phyloP scores from a whole-genome alignment of 2,888 invertebrate genomes.

The Eugnorisma glareosa region DNA sequence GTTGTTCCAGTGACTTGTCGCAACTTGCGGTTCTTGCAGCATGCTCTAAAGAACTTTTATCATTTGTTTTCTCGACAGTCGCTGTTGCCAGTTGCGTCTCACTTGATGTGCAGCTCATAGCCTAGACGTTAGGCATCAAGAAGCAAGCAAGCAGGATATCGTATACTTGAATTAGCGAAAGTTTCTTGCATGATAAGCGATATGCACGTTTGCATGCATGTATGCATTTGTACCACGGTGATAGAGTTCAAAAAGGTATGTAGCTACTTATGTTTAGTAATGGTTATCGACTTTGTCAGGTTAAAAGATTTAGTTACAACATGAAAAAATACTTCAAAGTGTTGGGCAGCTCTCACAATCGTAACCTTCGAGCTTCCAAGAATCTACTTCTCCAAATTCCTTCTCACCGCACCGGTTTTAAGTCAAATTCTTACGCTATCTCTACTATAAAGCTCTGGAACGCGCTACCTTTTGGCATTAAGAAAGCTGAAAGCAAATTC shows the following conservation, averaged over 20 bases:
- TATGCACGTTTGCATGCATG: too few relatives aligned
- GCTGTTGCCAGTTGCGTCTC: not conserved
- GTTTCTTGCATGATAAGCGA: not conserved
- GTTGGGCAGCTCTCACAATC: too few relatives aligned
- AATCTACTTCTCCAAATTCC: too few relatives aligned
- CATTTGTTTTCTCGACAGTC: not conserved
- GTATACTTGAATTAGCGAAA: not conserved
- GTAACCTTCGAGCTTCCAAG: too few relatives aligned
- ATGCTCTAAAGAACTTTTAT: not conserved
- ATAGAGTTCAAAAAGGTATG: not conserved
- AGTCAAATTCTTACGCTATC: too few relatives aligned
- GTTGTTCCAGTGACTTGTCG: too few relatives aligned
- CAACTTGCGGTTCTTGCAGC: not conserved
- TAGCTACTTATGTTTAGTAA: not conserved
- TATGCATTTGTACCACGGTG: not conserved
- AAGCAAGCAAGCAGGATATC: not conserved
- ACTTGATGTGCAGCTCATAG: not conserved
- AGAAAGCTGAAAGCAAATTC: too few relatives aligned
- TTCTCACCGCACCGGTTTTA: too few relatives aligned
- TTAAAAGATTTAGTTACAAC: not conserved
- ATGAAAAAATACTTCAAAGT: too few relatives aligned
- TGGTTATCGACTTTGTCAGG: not conserved
- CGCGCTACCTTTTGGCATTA: too few relatives aligned
- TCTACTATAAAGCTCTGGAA: too few relatives aligned
- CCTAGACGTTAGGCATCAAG: not conserved